Conservation (phyloP, 1,140 invertebrate species). For the Pogonus chalceus region DNA sequence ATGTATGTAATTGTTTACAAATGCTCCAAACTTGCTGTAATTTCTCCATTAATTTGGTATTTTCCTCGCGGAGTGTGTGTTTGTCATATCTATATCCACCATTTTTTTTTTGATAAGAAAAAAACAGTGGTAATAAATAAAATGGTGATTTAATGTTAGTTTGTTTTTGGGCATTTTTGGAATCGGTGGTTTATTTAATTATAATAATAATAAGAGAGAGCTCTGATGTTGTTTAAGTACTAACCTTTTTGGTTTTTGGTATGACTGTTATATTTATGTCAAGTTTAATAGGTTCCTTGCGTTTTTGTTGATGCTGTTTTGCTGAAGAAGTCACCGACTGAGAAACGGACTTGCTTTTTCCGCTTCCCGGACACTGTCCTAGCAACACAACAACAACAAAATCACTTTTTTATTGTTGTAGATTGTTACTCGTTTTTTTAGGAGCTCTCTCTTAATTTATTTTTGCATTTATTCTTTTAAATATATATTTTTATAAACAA, state of each 20-base stretch:
- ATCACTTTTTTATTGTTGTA: neutral
- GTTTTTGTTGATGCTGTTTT: conserved; percentile 51
- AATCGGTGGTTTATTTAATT: conserved; percentile 29
- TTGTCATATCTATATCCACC: conserved; percentile 15
- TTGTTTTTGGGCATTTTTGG: neutral
- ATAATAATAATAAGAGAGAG: conserved; percentile 31
- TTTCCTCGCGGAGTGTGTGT: conserved; percentile 18
- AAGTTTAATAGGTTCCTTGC: conserved; percentile 66
- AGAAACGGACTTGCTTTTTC: conserved; percentile 40
- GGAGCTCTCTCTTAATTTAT: neutral
- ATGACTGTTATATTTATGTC: conserved; percentile 69
- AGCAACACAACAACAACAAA: conserved; percentile 29
- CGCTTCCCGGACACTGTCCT: conserved; percentile 28
- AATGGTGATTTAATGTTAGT: conserved; percentile 9
- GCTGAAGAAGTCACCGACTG: conserved; percentile 47
- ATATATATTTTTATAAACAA: neutral
- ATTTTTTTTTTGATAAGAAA: conserved; percentile 20
- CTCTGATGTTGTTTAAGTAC: conserved; percentile 15
- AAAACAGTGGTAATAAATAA: conserved; percentile 15
- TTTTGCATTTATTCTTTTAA: neutral
- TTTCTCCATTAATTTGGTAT: conserved; percentile 17
- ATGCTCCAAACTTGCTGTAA: conserved; percentile 19
- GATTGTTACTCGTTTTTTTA: neutral
- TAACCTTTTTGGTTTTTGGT: conserved; percentile 46
- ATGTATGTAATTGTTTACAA: conserved; percentile 4